phyloP scores from a whole-genome alignment of 2,113 vertebrate genomes.

The Labeo catla region DNA sequence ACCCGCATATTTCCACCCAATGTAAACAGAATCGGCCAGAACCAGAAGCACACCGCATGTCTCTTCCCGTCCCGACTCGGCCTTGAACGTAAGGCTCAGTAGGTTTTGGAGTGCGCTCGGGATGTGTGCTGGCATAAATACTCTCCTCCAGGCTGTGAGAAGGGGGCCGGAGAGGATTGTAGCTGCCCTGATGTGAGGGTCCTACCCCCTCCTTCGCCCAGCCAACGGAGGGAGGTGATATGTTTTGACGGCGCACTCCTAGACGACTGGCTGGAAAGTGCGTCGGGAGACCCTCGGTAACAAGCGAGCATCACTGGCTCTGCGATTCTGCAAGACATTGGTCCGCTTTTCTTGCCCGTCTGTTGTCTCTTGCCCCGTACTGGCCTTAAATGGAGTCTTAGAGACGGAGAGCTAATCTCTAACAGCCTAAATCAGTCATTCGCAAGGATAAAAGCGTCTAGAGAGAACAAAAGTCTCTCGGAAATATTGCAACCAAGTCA shows the following conservation, averaged over 20 bases:
- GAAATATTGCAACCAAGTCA: constrained; percentile 22
- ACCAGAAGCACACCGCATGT: not conserved
- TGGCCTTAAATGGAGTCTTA: constrained; percentile 16
- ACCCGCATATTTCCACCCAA: constrained; percentile 53
- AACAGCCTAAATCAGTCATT: constrained; percentile 26
- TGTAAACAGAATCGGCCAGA: constrained; percentile 75
- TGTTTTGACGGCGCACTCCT: constrained; percentile 73
- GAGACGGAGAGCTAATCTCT: not conserved
- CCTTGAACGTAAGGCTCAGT: constrained; percentile 55
- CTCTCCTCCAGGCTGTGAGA: constrained; percentile 64
- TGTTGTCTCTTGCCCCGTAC: not conserved
- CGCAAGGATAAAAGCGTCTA: constrained; percentile 25
- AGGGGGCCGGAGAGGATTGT: constrained; percentile 72
- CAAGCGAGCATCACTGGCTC: constrained; percentile 22
- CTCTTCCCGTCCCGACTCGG: constrained; percentile 33
- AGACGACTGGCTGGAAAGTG: constrained; percentile 47
- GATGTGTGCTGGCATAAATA: constrained; percentile 71
- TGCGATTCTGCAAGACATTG: constrained; percentile 13
- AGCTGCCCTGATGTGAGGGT: constrained; percentile 78
- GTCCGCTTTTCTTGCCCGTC: not conserved
- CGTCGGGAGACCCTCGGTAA: not conserved
- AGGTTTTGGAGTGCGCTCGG: constrained; percentile 65
- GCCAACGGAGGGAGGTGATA: constrained; percentile 70
- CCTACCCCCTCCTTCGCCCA: constrained; percentile 57
- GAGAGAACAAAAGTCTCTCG: not conserved